A percentile compares a stretch with the other conserved stretches of the same genome.
Evolutionary conservation across 2,113 vertebrate species (phyloP).

Genomic region (Corydoras sp.): DNA sequence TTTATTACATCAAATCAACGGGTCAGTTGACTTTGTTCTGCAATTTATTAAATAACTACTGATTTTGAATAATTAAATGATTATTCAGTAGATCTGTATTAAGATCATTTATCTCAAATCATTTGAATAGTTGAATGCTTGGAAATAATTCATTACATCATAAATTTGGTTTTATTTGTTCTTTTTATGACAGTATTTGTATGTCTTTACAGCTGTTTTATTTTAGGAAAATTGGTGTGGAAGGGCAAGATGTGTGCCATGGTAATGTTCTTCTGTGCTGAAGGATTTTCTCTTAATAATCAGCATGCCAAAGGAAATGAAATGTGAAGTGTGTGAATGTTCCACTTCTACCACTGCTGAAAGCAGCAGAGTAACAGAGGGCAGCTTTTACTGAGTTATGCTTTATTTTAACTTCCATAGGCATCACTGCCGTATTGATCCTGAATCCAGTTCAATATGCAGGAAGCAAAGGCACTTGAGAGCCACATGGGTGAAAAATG

Average conservation of each 20-base stretch:
- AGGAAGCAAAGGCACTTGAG: slow-evolving; percentile 57
- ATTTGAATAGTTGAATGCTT: no score
- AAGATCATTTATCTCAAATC: no score
- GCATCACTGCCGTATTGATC: slow-evolving; percentile 60
- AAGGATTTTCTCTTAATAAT: neutral
- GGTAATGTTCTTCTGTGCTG: neutral
- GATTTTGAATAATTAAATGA: no score
- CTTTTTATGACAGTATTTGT: neutral
- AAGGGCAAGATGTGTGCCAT: neutral
- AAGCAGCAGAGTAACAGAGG: slow-evolving; percentile 53
- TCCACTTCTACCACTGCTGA: slow-evolving; percentile 15
- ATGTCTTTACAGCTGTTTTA: neutral
- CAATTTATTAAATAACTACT: neutral
- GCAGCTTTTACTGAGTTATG: slow-evolving; percentile 61
- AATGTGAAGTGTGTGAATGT: slow-evolving; percentile 31
- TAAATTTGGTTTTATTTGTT: no score
- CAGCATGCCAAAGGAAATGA: slow-evolving; percentile 3
- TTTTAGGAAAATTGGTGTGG: neutral
- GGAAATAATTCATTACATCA: no score
- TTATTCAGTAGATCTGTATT: no score
- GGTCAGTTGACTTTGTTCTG: neutral
- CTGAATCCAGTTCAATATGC: slow-evolving; percentile 62
- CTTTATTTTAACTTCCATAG: slow-evolving; percentile 62
- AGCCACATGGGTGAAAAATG: slow-evolving; percentile 65
- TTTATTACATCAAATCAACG: neutral